Evolutionary conservation across 2,113 vertebrate species (phyloP), one percentile per base, ranked within the genome.

Genomic region (Heterotilapia buettikoferi): DNA sequence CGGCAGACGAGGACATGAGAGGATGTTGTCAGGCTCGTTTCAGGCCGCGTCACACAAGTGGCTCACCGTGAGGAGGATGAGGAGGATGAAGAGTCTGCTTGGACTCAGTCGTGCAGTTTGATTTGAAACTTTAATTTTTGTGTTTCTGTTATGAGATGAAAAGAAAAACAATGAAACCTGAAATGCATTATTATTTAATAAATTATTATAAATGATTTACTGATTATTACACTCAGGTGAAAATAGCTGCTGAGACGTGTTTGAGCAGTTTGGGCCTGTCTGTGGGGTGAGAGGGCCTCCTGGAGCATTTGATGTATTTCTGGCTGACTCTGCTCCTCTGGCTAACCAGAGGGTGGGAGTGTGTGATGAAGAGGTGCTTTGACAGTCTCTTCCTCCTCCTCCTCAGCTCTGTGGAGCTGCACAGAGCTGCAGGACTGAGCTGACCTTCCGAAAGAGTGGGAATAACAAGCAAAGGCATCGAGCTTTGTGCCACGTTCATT

Each of bases 1-100:
- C 14, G n/a, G 73, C 88, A 43, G 71, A 87, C 73, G 81, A 87
- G 73, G 66, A 53, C 14, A 57, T 4, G 52, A 82, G n/a, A 82
- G 85, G 68, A 66, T 66, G 14, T 0, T 66, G 7, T 11, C 40
- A 18, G 38, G 24, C 40, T 11, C 8, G 13, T 31, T 43, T 53
- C 36, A 47, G 26, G 14, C 43, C 3, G 8, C 24, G 8, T 47
- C 13, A 82, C 11, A 45, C 50, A 50, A 66, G 29, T 21, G 24
- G 57, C 31, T 33, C 53, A 24, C 53, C 53, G 12, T 24, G 19
- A 21, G 11, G 53, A 5, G 2, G n/a, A 71, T 2, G n/a, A 11
- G 11, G 19, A 3, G 10, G 52, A 71, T 0, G 66, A 43, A 26
- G 38, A 40, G 36, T 14, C 36, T 76, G 71, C 40, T 29, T 29